These are phyloP conservation scores for Leucopsar rothschildi DNA, from an alignment of 2,113 vertebrate species.

Conservation along the genomic window DNA sequence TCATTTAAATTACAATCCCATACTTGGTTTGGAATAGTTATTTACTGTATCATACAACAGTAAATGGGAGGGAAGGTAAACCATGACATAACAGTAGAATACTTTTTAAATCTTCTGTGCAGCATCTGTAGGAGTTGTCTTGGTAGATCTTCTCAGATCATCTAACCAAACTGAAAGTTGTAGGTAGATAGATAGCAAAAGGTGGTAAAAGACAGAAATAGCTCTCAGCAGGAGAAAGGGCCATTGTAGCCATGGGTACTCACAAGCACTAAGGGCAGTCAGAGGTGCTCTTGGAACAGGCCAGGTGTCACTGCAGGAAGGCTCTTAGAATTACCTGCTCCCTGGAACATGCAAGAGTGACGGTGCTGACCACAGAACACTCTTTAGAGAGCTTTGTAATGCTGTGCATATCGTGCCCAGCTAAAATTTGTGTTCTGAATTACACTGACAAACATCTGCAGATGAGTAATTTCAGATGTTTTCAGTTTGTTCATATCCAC, in stretches of 20 bases:
- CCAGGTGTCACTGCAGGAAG: not conserved
- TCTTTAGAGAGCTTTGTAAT: not conserved
- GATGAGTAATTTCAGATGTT: not conserved
- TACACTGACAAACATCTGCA: not conserved
- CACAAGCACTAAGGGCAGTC: too few species aligned
- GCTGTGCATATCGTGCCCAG: not conserved
- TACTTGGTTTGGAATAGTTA: not conserved
- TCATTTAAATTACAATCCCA: not conserved
- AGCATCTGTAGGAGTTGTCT: not conserved
- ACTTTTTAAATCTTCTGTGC: not conserved
- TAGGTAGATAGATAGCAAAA: not conserved
- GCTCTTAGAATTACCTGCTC: not conserved
- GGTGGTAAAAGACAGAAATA: not conserved
- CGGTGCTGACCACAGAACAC: fast-evolving
- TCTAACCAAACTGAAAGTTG: not conserved
- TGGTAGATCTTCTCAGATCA: not conserved
- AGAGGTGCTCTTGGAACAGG: not conserved
- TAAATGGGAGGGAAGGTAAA: not conserved
- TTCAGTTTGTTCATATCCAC: not conserved
- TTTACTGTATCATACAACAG: not conserved
- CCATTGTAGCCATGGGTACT: fast-evolving
- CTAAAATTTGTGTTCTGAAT: not conserved
- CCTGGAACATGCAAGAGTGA: fast-evolving
- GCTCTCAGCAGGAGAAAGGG: not conserved
- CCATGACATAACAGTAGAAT: not conserved